Conservation (phyloP, 1,140 invertebrate genomes). For the Tetraneura akinire region DNA sequence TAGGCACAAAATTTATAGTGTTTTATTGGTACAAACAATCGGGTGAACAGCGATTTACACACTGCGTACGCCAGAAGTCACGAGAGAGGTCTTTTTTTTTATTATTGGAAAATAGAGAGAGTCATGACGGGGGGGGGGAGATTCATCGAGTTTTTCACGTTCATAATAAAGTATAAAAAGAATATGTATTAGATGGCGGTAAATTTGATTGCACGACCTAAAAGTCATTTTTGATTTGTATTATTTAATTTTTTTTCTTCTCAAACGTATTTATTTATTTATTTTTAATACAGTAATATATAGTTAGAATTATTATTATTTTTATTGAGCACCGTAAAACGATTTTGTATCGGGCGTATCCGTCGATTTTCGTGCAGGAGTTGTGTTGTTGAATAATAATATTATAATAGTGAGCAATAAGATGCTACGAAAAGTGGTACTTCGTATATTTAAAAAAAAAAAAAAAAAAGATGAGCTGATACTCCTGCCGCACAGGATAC, state of each 20-base stretch:
- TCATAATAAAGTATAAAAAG: not conserved
- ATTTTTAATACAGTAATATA: not conserved
- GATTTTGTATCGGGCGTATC: not conserved
- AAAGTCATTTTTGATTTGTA: constrained; percentile 26
- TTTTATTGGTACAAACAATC: not conserved
- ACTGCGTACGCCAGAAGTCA: not conserved
- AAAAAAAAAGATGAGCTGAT: too few relatives aligned
- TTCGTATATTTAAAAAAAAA: too few relatives aligned
- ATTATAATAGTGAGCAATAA: not conserved
- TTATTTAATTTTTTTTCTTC: not conserved
- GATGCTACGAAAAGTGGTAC: not conserved
- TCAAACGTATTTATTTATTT: not conserved
- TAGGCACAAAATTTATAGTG: too few relatives aligned
- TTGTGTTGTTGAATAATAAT: not conserved
- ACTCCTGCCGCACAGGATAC: too few relatives aligned
- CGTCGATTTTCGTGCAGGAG: not conserved
- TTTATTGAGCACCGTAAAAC: not conserved
- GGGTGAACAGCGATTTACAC: not conserved
- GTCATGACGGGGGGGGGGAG: not conserved
- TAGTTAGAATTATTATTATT: not conserved
- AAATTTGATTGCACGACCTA: constrained; percentile 11
- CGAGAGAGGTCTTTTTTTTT: not conserved
- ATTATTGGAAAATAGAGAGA: too few relatives aligned
- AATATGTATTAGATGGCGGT: not conserved
- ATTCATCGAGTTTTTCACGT: not conserved